Evolutionary conservation across 1,140 invertebrate genomes (phyloP).

Genomic region (Drosophila melanica): DNA sequence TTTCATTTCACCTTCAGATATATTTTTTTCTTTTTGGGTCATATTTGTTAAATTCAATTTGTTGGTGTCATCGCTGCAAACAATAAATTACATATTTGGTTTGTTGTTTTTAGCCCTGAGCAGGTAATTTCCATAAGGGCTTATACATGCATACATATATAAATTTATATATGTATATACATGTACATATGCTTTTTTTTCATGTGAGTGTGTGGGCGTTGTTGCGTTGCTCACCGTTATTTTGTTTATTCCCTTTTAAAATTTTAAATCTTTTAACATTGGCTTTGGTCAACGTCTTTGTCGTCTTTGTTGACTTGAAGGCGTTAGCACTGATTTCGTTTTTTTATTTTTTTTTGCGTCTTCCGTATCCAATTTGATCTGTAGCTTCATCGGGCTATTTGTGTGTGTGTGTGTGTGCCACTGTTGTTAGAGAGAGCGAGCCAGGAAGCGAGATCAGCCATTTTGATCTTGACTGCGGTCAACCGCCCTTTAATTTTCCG

Average conservation of each 20-base stretch:
- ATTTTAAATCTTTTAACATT: conserved; percentile 19
- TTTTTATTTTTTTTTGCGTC: conserved; percentile 37
- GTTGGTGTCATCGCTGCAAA: conserved; percentile 43
- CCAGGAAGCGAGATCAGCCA: conserved; percentile 9
- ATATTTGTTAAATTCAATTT: conserved; percentile 82
- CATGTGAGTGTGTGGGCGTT: conserved; percentile 30
- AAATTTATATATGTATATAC: conserved; percentile 19
- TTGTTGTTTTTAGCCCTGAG: conserved; percentile 17
- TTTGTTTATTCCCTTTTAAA: conserved; percentile 52
- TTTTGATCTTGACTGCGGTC: conserved; percentile 46
- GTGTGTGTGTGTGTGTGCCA: conserved; percentile 3
- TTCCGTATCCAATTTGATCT: conserved; percentile 23
- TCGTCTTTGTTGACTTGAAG: conserved; percentile 18
- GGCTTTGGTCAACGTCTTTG: conserved; percentile 21
- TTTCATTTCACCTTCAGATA: conserved; percentile 74
- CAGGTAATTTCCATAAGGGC: conserved; percentile 55
- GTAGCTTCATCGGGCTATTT: conserved; percentile 29
- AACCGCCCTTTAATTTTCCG: conserved; percentile 19
- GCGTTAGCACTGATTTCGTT: conserved; percentile 45
- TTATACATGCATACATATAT: conserved; percentile 15
- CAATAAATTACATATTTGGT: conserved; percentile 62
- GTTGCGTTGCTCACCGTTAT: conserved; percentile 50
- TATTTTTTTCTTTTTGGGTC: conserved; percentile 68
- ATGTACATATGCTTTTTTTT: conserved; percentile 12
- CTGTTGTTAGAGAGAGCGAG: conserved; percentile 10